Base-by-base conservation (phyloP, 2,888 invertebrate genomes). In the Nemurella pictetii region DNA sequence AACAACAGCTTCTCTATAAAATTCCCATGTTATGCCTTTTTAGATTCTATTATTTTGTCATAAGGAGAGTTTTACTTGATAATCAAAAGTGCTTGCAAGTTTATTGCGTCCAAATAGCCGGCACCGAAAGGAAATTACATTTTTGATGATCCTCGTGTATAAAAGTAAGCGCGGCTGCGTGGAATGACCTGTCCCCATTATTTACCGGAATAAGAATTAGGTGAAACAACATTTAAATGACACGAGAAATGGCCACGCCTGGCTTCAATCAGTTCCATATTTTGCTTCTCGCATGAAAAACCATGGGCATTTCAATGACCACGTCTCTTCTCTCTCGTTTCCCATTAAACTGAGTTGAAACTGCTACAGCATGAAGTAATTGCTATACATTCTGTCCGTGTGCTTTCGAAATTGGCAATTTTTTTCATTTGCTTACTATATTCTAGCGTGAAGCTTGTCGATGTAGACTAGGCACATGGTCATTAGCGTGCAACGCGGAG, bases 371-470 rank as follows among this genome's bases (percentile, higher is more conserved):
- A 55, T 28, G 28, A 75, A 75, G 80, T 36, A 81, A 81, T 81
- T 81, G 80, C 80, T 35, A 26, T 81, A 30, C 80, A 81, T 55
- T 28, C 29, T 26, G 72, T 25, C 28, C n/a, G 82, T 72, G 29
- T 82, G 82, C 55, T 82, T 82, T 55, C 27, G 27, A 55, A 82
- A 82, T 82, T 82, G 82, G 55, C 82, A 82, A 82, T 82, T 82
- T 82, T 82, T 36, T 72, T 28, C 78, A 5, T 30, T 78, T 29
- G 28, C 78, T 78, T 30, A 30, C 29, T 15, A 29, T 30, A 12
- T 15, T 25, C 78, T 74, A 30, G n/a, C 7, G 30, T 12, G 2
- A n/a, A 4, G 4, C 28, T 7, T 7, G 78, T 30, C 78, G 28
- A 78, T 78, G n/a, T 15, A 30, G 28, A 9, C 78, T 78, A 7